Evolutionary conservation across 2,113 vertebrate species (phyloP).

Genomic region (Neolamprologus falcicula): DNA sequence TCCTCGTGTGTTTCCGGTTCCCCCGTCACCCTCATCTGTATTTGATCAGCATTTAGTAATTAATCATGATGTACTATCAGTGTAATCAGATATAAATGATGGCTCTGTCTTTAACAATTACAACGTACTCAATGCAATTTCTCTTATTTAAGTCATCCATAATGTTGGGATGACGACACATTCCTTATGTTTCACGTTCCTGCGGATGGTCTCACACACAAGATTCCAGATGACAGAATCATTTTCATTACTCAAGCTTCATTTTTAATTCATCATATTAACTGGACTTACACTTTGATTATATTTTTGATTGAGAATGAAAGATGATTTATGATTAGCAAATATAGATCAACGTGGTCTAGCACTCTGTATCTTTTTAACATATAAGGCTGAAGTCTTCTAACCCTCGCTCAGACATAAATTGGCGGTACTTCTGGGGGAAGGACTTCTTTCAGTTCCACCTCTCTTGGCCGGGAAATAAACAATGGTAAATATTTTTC

Average conservation of each 20-base stretch:
- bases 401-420: fast-evolving
- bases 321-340: background rate
- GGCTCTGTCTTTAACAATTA: background rate
- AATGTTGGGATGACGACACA: background rate
- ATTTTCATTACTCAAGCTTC: background rate
- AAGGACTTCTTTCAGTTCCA: background rate
- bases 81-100: background rate
- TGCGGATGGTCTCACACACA: background rate
- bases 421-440: background rate
- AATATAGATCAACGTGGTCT: background rate
- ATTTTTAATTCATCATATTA: background rate
- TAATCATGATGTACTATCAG: background rate
- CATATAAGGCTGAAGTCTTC: background rate
- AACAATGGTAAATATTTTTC: background rate
- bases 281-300: background rate
- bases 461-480: background rate
- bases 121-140: background rate
- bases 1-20: background rate
- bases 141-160: background rate
- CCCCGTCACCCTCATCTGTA: background rate
- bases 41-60: background rate
- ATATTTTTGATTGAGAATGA: background rate
- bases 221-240: background rate
- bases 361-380: background rate
- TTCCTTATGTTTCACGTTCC: background rate